Conservation (phyloP, 2,888 invertebrate species). For the Hoplodrina blanda region DNA sequence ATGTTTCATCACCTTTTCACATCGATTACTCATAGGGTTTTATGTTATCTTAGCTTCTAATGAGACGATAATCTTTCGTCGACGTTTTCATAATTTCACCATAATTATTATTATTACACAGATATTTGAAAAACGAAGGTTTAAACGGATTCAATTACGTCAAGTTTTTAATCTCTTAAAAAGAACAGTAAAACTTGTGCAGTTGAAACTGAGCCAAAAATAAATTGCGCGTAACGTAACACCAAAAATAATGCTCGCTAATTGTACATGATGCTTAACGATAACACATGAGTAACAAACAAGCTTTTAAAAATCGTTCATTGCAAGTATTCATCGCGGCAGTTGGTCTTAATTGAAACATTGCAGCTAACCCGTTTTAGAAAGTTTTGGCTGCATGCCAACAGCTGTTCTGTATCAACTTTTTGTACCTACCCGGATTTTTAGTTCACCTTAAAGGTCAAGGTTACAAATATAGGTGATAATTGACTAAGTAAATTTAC, state of each 20-base stretch:
- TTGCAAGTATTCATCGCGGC: conserved; percentile 59
- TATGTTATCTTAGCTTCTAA: conserved; percentile 9
- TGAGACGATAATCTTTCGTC: conserved; percentile 17
- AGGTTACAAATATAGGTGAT: conserved; percentile 73
- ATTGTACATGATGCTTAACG: conserved; percentile 53
- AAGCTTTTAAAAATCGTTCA: conserved; percentile 64
- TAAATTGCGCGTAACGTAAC: conserved; percentile 54
- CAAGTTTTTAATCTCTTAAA: conserved; percentile 6
- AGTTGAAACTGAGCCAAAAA: conserved; percentile 38
- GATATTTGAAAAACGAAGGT: conserved; percentile 3
- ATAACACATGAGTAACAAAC: conserved; percentile 55
- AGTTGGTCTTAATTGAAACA: conserved; percentile 78
- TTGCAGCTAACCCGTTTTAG: conserved; percentile 83
- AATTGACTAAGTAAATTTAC: conserved; percentile 25
- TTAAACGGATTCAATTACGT: background rate
- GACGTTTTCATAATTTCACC: conserved; percentile 10
- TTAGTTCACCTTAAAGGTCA: conserved; percentile 79
- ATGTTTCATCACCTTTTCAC: conserved; percentile 43
- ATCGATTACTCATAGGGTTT: conserved; percentile 29
- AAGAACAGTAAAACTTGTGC: conserved; percentile 20
- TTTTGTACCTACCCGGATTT: conserved; percentile 74
- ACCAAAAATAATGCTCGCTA: conserved; percentile 50
- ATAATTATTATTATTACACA: conserved; percentile 15
- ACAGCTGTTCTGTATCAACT: conserved; percentile 77
- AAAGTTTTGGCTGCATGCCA: conserved; percentile 85